Evolutionary conservation across 1,140 invertebrate species (phyloP).

Genomic region (Antheraea pernyi): DNA sequence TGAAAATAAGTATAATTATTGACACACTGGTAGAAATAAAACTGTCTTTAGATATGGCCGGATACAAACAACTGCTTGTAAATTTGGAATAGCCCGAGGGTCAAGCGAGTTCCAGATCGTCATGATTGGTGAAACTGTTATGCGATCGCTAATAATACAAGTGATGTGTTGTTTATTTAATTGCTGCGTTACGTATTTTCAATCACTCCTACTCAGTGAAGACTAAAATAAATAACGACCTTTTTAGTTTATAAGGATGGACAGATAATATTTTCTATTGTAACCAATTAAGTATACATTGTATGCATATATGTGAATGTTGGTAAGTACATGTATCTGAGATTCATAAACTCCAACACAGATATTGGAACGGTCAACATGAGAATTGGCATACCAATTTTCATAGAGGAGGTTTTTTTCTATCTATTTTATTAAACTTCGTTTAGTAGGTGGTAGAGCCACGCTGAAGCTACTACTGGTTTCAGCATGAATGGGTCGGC

Average conservation of each 20-base stretch:
- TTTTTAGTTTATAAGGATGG: background rate
- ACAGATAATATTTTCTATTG: too few species aligned
- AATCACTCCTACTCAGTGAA: background rate
- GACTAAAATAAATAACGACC: background rate
- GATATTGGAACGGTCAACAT: too few species aligned
- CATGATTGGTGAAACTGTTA: slow-evolving; percentile 2
- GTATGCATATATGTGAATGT: too few species aligned
- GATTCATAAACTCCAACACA: too few species aligned
- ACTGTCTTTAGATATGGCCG: background rate
- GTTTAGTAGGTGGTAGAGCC: too few species aligned
- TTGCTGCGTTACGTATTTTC: background rate
- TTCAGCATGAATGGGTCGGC: too few species aligned
- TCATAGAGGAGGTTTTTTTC: too few species aligned
- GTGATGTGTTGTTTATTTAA: background rate
- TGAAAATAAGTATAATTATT: background rate
- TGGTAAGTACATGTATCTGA: too few species aligned
- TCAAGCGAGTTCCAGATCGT: background rate
- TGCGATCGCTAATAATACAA: background rate
- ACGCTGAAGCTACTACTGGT: too few species aligned
- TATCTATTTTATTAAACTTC: too few species aligned
- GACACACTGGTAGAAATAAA: background rate
- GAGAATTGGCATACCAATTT: too few species aligned
- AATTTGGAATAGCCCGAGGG: slow-evolving; percentile 9
- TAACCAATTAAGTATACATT: too few species aligned
- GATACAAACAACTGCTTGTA: background rate